These are phyloP conservation scores for Enchytraeus crypticus DNA, from an alignment of 2,888 invertebrate species.

Conservation along the genomic window DNA sequence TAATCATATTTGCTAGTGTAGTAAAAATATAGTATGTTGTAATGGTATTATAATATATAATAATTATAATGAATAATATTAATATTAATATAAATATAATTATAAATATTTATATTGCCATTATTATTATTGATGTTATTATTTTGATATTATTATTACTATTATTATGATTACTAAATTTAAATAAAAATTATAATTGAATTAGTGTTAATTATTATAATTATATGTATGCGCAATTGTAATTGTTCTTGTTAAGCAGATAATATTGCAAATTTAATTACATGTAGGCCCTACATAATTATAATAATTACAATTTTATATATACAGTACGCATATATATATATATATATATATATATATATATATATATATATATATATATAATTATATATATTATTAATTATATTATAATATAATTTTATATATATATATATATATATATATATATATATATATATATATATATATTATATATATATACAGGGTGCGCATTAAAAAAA, in stretches of 20 bases:
- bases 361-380: slow-evolving; percentile 8
- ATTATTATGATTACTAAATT: not conserved
- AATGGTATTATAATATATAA: too few relatives aligned
- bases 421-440: not conserved
- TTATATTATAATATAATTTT: not conserved
- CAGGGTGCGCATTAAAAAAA: too few relatives aligned
- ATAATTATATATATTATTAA: not conserved
- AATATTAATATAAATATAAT: not conserved
- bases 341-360: slow-evolving; percentile 3
- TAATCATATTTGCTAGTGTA: too few relatives aligned
- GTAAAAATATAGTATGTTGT: too few relatives aligned
- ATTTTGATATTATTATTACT: not conserved
- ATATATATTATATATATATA: not conserved
- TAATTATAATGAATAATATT: too few relatives aligned
- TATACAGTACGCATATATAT: not conserved
- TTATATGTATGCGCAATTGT: too few relatives aligned
- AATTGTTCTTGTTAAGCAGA: too few relatives aligned
- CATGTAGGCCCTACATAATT: too few relatives aligned
- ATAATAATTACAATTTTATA: too few relatives aligned
- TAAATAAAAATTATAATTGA: not conserved
- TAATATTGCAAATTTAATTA: too few relatives aligned
- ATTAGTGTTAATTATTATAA: not conserved
- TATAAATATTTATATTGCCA: not conserved
- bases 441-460: not conserved
- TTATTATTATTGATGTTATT: not conserved